phyloP scores from a whole-genome alignment of 2,113 vertebrate species.

The Arvicanthis niloticus region DNA sequence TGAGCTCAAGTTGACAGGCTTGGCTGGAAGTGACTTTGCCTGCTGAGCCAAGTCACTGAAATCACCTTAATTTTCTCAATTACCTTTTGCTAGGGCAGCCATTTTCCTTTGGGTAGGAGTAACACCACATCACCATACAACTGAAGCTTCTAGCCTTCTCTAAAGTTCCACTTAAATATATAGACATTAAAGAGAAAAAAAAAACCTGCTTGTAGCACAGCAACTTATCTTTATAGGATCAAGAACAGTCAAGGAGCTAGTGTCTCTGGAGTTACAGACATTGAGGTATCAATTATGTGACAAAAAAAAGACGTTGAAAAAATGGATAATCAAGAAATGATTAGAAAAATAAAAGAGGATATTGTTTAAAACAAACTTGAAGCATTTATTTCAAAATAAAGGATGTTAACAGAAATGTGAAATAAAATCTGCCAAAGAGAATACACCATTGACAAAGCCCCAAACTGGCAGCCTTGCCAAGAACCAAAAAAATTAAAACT shows the following conservation, averaged over 20 bases:
- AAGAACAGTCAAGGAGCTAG: background rate
- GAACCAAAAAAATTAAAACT: constrained; percentile 63
- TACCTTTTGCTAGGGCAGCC: background rate
- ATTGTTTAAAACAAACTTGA: background rate
- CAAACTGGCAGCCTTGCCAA: constrained; percentile 60
- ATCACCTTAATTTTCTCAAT: background rate
- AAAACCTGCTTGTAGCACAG: background rate
- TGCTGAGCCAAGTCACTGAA: background rate
- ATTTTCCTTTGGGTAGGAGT: background rate
- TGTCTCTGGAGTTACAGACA: too few species aligned
- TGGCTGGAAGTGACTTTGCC: background rate
- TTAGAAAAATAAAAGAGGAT: background rate
- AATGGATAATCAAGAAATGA: background rate
- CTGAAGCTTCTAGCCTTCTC: background rate
- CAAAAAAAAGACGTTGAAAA: background rate
- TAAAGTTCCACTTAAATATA: background rate
- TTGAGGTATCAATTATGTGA: background rate
- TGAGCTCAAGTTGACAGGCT: too few species aligned
- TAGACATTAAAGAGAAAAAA: background rate
- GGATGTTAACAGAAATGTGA: constrained; percentile 51
- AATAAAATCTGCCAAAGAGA: constrained; percentile 65
- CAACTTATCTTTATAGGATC: background rate
- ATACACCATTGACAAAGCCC: constrained; percentile 60
- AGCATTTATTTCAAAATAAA: constrained; percentile 48
- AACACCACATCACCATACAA: background rate